Conservation (phyloP, 2,888 invertebrate species). For the Drosophila kokeensis region DNA sequence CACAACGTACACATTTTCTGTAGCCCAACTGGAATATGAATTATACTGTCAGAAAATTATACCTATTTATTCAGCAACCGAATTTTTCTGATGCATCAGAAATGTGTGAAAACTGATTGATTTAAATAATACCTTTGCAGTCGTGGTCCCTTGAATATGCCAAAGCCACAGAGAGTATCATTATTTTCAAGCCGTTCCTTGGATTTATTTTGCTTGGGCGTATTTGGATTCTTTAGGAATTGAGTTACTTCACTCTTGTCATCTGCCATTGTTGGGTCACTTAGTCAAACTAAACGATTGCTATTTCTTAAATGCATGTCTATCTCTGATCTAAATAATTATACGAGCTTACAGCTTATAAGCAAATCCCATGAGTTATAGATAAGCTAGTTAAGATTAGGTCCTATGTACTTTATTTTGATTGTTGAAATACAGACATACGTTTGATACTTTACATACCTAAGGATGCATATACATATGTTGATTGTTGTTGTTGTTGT, state of each 20-base stretch:
- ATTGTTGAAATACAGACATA: slow-evolving; percentile 45
- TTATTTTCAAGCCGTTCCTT: slow-evolving; percentile 5
- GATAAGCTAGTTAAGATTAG: slow-evolving; percentile 42
- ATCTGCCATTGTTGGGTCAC: slow-evolving; percentile 37
- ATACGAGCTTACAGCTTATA: slow-evolving; percentile 4
- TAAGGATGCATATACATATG: slow-evolving; percentile 22
- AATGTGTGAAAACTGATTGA: not conserved
- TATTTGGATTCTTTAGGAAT: slow-evolving; percentile 22
- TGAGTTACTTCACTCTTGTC: slow-evolving; percentile 26
- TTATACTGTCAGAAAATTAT: no score
- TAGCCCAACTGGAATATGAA: slow-evolving; percentile 79
- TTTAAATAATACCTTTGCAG: slow-evolving; percentile 87
- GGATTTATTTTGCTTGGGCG: not conserved
- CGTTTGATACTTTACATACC: slow-evolving; percentile 30
- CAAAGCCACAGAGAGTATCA: slow-evolving; percentile 88
- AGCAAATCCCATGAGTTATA: slow-evolving; percentile 3
- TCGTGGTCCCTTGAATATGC: slow-evolving; percentile 86
- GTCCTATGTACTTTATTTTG: slow-evolving; percentile 45
- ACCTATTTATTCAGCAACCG: not conserved
- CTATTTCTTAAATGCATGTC: slow-evolving; percentile 10
- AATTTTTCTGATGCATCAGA: not conserved
- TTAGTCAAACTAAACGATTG: slow-evolving; percentile 39
- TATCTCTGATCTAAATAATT: slow-evolving; percentile 14
- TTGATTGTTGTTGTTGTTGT: slow-evolving; percentile 15
- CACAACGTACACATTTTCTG: slow-evolving; percentile 85